A percentile compares a stretch with the other conserved stretches of the same genome.
These are phyloP conservation scores for Lontra canadensis DNA, from an alignment of 2,113 vertebrate genomes.

Conservation along the genomic window DNA sequence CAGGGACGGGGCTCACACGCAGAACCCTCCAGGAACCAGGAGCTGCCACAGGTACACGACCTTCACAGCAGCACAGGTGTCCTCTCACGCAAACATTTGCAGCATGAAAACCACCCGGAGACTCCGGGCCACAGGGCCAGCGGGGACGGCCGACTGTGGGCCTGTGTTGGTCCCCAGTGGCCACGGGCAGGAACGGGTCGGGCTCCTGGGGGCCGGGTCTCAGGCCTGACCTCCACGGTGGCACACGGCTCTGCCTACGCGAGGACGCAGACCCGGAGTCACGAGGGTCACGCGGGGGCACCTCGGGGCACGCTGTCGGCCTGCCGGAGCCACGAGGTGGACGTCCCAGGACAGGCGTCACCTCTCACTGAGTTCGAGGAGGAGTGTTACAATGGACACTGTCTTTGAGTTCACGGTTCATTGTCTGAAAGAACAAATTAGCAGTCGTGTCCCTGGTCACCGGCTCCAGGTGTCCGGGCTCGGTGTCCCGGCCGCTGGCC, in stretches of 20 bases:
- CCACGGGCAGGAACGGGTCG: too few species aligned
- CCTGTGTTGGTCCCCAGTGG: background rate
- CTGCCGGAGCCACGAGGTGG: background rate
- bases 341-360: too few species aligned
- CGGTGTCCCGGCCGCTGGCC: background rate
- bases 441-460: background rate
- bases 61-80: background rate
- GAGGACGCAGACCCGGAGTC: background rate
- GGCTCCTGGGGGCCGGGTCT: accelerated
- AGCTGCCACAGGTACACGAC: background rate
- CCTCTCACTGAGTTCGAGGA: background rate
- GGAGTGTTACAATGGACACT: background rate
- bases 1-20: too few species aligned
- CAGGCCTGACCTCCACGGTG: accelerated
- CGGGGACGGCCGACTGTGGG: accelerated
- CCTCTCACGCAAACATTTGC: background rate
- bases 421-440: background rate
- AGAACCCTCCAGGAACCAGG: too few species aligned
- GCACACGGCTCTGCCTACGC: accelerated
- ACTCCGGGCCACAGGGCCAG: background rate
- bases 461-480: background rate
- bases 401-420: background rate
- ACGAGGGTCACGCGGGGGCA: accelerated
- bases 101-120: background rate
- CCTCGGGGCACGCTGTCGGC: accelerated